Base-by-base conservation (phyloP, 2,888 invertebrate genomes). In the Chesias legatella region DNA sequence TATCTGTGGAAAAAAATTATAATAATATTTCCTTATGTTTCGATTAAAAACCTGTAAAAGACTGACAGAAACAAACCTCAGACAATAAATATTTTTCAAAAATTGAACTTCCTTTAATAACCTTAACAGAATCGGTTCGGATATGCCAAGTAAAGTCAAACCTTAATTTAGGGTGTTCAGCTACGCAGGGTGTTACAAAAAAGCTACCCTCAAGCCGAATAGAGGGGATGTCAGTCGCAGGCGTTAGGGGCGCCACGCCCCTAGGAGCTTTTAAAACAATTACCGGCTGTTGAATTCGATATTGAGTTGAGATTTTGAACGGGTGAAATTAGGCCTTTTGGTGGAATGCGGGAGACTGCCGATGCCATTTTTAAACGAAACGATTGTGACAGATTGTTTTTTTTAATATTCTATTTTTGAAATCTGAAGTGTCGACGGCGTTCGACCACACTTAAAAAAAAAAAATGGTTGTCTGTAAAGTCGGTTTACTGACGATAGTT, bases 171-270 rank as follows among this genome's bases (percentile, higher is more conserved):
- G 10, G 27, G 27, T 7, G 27, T 10, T 17, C 29, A 5, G 17
- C 5, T 29, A 40, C 40, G 38, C 47, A 57, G 79, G 77, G 81
- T 79, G 81, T 79, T 78, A 79, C 79, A 81, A 82, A 82, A 82
- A 82, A 79, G 69, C 64, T 73, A 72, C 78, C 78, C 74, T 67
- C 59, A 44, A 62, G 73, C 69, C 66, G 13, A 17, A 17, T 57
- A 58, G 60, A 61, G 58, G 75, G 76, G 64, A 71, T 69, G 80
- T 79, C 81, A 80, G 46, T 46, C 46, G 62, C 80, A 81, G 48
- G 72, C 66, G 68, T 54, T 26, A 6, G 56, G 52, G 63, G 63
- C 57, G 60, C 40, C 58, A 56, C 52, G 58, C 62, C 67, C 67
- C 63, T 58, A 56, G 60, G 34, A 22, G 28, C 24, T 21, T 64